Evolutionary conservation across 1,140 invertebrate genomes (phyloP), one percentile per base, ranked within the genome.

Genomic region (Ips nitidus): DNA sequence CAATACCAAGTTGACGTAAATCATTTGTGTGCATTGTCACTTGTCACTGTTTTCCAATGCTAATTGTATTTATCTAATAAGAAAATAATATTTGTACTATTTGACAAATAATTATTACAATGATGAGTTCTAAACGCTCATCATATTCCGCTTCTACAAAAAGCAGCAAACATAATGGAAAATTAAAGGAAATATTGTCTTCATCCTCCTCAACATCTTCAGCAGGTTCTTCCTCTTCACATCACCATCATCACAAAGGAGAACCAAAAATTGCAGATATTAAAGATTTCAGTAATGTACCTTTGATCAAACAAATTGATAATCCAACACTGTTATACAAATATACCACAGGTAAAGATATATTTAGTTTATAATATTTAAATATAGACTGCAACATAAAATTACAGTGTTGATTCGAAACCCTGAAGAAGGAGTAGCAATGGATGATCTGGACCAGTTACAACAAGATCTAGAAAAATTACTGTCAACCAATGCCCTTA

Each of bases 391-490:
- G 1, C 5, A 56, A 36, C 53, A 36, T n/a, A 50, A 62, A 50
- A 22, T 72, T 75, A 68, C 78, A 80, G 86, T 91, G 56, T 74
- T 91, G 40, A 81, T 83, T 52, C 82, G 88, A 22, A 76, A 82
- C 42, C 75, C 83, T n/a, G 87, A 89, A 45, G 88, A 90, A 65
- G 84, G 85, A 43, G 82, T 92, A 57, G 83, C 83, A 1, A 89
- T 92, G 80, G 94, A 96, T 71, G 74, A 75, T 78, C 81, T 97
- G 7, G 94, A 97, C 79, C 84, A 85, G 1, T 81, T 97, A 6
- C 94, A 98, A 78, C 78, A 90, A 52, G 95, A 97, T 78, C 80
- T 97, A n/a, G 94, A 98, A 82, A 89, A 89, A 50, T 80, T 97
- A 41, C 82, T 96, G 6, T 93, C 92, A 0, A 90, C 90, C 52